Evolutionary conservation across 1,140 invertebrate genomes (phyloP).

Genomic region (Armadillidium nasatum): DNA sequence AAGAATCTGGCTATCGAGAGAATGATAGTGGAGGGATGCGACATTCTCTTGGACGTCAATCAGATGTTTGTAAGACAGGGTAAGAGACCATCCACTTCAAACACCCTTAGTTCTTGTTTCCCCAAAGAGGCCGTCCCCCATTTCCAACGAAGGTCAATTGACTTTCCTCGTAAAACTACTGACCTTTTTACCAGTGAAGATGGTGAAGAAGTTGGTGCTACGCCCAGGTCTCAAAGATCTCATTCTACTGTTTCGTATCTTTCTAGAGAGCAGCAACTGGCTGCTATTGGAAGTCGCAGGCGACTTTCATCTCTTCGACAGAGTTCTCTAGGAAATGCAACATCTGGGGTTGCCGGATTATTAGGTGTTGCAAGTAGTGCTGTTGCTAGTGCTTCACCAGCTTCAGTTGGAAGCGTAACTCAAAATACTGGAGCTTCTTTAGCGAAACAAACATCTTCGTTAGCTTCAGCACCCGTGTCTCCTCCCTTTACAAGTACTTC

Average conservation of each 20-base stretch:
- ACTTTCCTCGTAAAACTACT: slow-evolving; percentile 41
- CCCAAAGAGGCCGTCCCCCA: slow-evolving; percentile 40
- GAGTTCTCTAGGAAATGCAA: slow-evolving; percentile 37
- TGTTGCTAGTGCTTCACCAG: neutral
- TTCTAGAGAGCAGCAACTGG: slow-evolving; percentile 36
- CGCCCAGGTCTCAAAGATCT: slow-evolving; percentile 37
- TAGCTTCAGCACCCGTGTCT: slow-evolving; percentile 38
- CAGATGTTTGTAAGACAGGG: slow-evolving; percentile 85
- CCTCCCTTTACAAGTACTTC: slow-evolving; percentile 32
- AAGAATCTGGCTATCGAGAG: slow-evolving; percentile 89
- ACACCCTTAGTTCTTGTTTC: slow-evolving; percentile 40
- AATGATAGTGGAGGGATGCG: slow-evolving; percentile 93
- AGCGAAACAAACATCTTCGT: slow-evolving; percentile 31
- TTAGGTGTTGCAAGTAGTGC: slow-evolving; percentile 6
- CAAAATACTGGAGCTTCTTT: slow-evolving; percentile 24
- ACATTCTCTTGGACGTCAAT: slow-evolving; percentile 88
- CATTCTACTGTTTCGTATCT: slow-evolving; percentile 46
- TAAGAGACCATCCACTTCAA: slow-evolving; percentile 48
- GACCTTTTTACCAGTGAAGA: slow-evolving; percentile 44
- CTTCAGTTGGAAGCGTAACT: neutral
- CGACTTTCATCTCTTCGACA: slow-evolving; percentile 39
- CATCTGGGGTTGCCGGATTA: slow-evolving; percentile 20
- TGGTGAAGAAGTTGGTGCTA: slow-evolving; percentile 38
- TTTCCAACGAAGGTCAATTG: slow-evolving; percentile 45
- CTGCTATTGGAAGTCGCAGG: slow-evolving; percentile 33